These are phyloP conservation scores for Uloborus plumipes DNA, from an alignment of 2,888 invertebrate genomes.

Conservation along the genomic window DNA sequence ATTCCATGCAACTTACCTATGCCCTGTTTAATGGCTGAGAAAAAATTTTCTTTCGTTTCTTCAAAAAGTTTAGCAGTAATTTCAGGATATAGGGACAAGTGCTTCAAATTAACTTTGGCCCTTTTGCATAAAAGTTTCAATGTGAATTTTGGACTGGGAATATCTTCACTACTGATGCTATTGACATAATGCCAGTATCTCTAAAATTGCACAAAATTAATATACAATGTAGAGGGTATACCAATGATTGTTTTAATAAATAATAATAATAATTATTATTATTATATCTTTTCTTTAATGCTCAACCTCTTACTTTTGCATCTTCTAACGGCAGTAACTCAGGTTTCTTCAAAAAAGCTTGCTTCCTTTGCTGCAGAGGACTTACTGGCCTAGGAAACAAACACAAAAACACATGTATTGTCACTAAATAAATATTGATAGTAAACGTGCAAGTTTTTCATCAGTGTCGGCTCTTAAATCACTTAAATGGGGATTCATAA, in stretches of 20 bases:
- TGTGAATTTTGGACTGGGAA: slow-evolving; percentile 24
- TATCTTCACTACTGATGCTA: slow-evolving; percentile 29
- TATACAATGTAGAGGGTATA: neutral
- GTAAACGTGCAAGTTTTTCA: too few relatives aligned
- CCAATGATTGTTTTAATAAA: too few relatives aligned
- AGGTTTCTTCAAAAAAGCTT: neutral
- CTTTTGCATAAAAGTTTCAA: slow-evolving; percentile 26
- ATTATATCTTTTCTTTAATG: neutral
- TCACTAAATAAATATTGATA: too few relatives aligned
- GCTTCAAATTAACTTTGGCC: slow-evolving; percentile 24
- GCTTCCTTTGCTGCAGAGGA: slow-evolving; percentile 32
- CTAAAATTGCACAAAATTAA: slow-evolving; percentile 11
- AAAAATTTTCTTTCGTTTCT: slow-evolving; percentile 41
- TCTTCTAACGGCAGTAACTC: slow-evolving; percentile 8
- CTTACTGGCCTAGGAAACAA: slow-evolving; percentile 24
- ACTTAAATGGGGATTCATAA: too few relatives aligned
- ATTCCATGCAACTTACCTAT: slow-evolving; percentile 25
- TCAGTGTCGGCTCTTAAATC: too few relatives aligned
- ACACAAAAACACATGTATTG: neutral
- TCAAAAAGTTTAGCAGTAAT: slow-evolving; percentile 17
- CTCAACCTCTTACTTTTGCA: slow-evolving; percentile 4
- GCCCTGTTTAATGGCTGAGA: slow-evolving; percentile 32
- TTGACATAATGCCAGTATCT: slow-evolving; percentile 46
- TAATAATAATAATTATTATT: neutral
- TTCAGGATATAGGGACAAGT: slow-evolving; percentile 5